Evolutionary conservation across 92 coral and sea anemone genomes (phyloP).

Genomic region (Epizoanthus fatuus): DNA sequence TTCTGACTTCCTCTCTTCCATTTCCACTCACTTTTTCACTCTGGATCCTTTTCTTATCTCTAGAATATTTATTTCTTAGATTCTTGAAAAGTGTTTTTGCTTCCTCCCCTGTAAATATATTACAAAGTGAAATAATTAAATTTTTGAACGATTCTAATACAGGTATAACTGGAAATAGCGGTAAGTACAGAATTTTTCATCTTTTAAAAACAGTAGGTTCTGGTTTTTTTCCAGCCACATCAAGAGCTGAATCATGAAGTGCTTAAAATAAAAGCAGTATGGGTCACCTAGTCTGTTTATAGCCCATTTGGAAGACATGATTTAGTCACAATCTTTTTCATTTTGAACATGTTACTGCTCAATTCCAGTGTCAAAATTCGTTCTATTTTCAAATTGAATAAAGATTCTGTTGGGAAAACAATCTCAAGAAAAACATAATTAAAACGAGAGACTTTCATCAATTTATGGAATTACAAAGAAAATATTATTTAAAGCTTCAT

Average conservation of each 20-base stretch:
- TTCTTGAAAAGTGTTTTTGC: constrained; percentile 9
- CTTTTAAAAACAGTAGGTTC: too few relatives aligned
- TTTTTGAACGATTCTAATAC: too few relatives aligned
- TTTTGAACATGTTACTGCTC: too few relatives aligned
- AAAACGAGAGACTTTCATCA: background rate
- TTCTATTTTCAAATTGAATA: background rate
- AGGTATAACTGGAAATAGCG: background rate
- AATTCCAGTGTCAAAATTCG: background rate
- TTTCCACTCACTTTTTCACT: background rate
- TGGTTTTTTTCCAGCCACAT: too few relatives aligned
- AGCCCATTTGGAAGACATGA: too few relatives aligned
- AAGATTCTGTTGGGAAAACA: background rate
- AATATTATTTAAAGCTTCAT: too few relatives aligned
- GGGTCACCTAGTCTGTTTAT: too few relatives aligned
- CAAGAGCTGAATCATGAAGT: too few relatives aligned
- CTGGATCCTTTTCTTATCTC: constrained; percentile 14
- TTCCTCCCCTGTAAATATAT: background rate
- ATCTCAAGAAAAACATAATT: too few relatives aligned
- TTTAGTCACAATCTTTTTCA: too few relatives aligned
- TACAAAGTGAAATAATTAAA: background rate
- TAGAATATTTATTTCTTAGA: constrained; percentile 7
- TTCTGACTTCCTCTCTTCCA: background rate
- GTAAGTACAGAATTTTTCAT: background rate
- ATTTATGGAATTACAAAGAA: background rate
- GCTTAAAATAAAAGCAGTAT: too few relatives aligned